phyloP scores from a whole-genome alignment of 1,140 invertebrate genomes.

The Heliconius melpomene region DNA sequence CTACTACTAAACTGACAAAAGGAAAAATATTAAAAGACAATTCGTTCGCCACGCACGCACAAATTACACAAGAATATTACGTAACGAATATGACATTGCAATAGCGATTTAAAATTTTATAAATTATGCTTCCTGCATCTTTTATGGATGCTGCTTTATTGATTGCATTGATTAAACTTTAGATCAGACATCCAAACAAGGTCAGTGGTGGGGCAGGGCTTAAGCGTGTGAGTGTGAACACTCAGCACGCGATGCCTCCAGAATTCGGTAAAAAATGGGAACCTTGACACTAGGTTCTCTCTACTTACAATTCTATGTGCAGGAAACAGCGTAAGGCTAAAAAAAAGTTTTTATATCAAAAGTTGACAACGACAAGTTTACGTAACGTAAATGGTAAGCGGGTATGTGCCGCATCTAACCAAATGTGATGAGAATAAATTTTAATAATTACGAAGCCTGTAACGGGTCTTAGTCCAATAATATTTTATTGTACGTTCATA shows the following conservation, averaged over 20 bases:
- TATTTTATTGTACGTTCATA: constrained; percentile 41
- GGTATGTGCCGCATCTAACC: constrained; percentile 51
- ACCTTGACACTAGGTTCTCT: too few species aligned
- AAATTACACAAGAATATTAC: neutral
- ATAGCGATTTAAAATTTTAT: neutral
- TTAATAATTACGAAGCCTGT: constrained; percentile 51
- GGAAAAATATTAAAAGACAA: too few species aligned
- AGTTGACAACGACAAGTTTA: constrained; percentile 25
- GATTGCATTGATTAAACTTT: too few species aligned
- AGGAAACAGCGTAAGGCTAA: too few species aligned
- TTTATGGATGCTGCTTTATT: too few species aligned
- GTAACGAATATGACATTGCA: neutral
- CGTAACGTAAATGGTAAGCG: constrained; percentile 26
- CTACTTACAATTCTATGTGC: too few species aligned
- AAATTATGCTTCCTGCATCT: neutral
- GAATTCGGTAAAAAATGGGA: too few species aligned
- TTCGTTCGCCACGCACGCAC: neutral
- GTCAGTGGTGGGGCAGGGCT: too few species aligned
- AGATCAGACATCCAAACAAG: too few species aligned
- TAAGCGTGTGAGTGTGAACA: too few species aligned
- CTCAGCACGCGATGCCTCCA: too few species aligned
- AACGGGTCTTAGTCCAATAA: constrained; percentile 45
- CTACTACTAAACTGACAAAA: too few species aligned
- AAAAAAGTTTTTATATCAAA: constrained; percentile 11
- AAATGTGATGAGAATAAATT: constrained; percentile 68